A percentile compares a stretch with the other conserved stretches of the same genome.
Conservation (phyloP, 2,113 vertebrate genomes). For the Seriola aureovittata region DNA sequence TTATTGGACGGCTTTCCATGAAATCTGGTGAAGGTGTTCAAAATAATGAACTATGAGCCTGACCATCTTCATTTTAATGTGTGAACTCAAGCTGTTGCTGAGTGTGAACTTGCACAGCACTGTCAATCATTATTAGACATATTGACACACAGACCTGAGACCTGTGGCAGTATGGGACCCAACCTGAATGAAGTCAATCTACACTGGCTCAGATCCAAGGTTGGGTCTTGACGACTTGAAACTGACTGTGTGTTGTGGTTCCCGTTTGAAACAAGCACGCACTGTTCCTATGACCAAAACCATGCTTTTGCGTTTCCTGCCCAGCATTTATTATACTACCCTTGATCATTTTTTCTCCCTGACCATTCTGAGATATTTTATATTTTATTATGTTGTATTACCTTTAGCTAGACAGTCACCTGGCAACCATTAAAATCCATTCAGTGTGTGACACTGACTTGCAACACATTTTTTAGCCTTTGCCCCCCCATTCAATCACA, state of each 20-base stretch:
- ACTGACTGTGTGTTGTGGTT: not conserved
- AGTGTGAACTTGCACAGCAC: no score
- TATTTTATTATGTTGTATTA: not conserved
- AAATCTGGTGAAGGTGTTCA: not conserved
- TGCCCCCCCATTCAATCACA: not conserved
- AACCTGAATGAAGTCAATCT: not conserved
- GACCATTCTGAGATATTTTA: not conserved
- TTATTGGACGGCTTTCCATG: not conserved
- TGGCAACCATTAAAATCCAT: constrained; percentile 35
- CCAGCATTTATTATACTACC: not conserved
- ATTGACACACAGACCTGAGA: not conserved
- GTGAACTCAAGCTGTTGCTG: no score
- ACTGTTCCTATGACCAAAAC: not conserved
- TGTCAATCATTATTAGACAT: not conserved
- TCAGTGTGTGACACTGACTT: constrained; percentile 36
- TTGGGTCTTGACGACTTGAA: not conserved
- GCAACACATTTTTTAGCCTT: constrained; percentile 10
- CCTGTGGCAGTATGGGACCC: not conserved
- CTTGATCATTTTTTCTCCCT: not conserved
- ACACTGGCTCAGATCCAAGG: not conserved
- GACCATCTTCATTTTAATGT: no score
- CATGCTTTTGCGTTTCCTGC: not conserved
- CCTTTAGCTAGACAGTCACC: constrained; percentile 17
- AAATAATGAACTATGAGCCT: no score
- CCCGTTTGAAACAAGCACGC: not conserved